Percentiles rank a stretch among this genome's conserved stretches.
phyloP scores from a whole-genome alignment of 2,888 invertebrate species.

The Ptilodon capucinus region DNA sequence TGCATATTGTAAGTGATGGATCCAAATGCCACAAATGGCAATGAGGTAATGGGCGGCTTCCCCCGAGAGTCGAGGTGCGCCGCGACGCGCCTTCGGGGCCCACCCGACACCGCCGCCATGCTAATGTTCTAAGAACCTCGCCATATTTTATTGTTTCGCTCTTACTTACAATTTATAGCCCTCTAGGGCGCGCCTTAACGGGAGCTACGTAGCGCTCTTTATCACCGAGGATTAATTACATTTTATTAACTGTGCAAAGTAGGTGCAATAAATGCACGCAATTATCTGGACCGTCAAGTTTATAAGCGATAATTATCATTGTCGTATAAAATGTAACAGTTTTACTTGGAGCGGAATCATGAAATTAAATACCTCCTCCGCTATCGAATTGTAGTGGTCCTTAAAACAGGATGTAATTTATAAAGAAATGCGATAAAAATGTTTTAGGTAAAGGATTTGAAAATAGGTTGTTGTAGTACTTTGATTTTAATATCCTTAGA shows the following conservation, averaged over 20 bases:
- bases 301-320: too few species aligned
- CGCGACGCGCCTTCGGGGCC: slow-evolving; percentile 25
- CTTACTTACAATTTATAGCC: slow-evolving; percentile 11
- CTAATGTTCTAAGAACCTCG: slow-evolving; percentile 35
- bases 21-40: slow-evolving; percentile 49
- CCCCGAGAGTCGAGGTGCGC: slow-evolving; percentile 50
- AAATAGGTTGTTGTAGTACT: background rate
- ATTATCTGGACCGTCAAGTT: background rate
- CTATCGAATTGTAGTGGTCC: too few species aligned
- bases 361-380: too few species aligned
- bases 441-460: background rate
- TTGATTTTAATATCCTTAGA: slow-evolving; percentile 2
- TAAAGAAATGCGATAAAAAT: background rate
- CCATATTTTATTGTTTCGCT: slow-evolving; percentile 22
- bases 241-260: background rate
- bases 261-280: background rate
- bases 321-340: too few species aligned
- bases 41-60: slow-evolving; percentile 67
- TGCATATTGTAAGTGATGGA: slow-evolving; percentile 38
- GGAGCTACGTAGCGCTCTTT: slow-evolving; percentile 1
- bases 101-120: slow-evolving; percentile 18
- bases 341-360: too few species aligned
- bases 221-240: background rate
- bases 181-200: slow-evolving; percentile 12
- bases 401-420: background rate